These are phyloP conservation scores for Diuraphis noxia DNA, from an alignment of 1,140 invertebrate species.

Conservation along the genomic window DNA sequence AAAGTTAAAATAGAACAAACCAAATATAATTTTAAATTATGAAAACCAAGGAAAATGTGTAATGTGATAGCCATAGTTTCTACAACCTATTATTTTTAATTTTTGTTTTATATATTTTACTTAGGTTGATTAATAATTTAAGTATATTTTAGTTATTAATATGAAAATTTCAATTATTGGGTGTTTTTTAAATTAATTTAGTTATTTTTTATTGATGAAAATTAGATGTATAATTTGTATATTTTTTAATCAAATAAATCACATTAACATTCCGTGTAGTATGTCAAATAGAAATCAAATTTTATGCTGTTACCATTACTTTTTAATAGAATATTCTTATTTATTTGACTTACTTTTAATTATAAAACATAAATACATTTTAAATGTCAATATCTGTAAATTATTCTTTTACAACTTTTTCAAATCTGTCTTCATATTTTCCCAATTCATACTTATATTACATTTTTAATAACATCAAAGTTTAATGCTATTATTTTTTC, in stretches of 20 bases:
- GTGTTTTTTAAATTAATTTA: not conserved
- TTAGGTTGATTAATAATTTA: not conserved
- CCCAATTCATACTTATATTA: not conserved
- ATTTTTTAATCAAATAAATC: not conserved
- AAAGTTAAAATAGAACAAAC: not conserved
- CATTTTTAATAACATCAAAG: not conserved
- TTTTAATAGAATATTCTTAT: not conserved
- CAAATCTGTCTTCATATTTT: not conserved
- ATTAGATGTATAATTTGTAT: not conserved
- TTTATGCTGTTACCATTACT: conserved; percentile 27
- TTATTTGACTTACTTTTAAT: not conserved
- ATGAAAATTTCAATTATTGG: not conserved
- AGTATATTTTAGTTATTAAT: not conserved
- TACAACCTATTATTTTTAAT: conserved; percentile 8
- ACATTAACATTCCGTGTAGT: not conserved
- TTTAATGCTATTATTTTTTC: not conserved
- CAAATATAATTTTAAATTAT: conserved; percentile 1
- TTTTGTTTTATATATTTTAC: not conserved
- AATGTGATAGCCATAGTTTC: not conserved
- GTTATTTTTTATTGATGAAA: not conserved
- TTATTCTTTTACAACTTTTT: not conserved
- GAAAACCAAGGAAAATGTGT: not conserved
- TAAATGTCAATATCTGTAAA: not conserved
- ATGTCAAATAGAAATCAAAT: not conserved
- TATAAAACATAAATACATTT: not conserved